A percentile compares a stretch with the other conserved stretches of the same genome.
These are phyloP conservation scores for Selene dorsalis DNA, from an alignment of 2,797 vertebrate genomes.

Conservation along the genomic window DNA sequence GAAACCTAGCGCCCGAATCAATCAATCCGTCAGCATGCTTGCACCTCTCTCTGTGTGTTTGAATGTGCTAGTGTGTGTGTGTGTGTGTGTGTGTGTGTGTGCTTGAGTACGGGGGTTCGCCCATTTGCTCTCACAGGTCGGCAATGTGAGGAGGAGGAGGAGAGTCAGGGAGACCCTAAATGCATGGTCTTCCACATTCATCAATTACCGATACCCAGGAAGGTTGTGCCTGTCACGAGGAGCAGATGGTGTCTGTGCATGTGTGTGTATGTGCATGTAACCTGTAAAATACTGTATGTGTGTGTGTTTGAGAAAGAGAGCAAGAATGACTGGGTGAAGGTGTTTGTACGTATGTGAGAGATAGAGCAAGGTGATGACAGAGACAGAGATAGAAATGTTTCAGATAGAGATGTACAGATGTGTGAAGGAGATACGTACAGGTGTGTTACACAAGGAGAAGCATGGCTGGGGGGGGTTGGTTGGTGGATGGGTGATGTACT, in stretches of 20 bases:
- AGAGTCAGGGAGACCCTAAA: conserved; percentile 69
- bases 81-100: conserved; percentile 3
- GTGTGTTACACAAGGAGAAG: conserved; percentile 60
- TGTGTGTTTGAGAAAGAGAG: conserved; percentile 7
- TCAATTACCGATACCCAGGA: conserved; percentile 74
- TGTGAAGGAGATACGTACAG: conserved; percentile 66
- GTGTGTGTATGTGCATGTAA: neutral
- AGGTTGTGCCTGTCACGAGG: conserved; percentile 67
- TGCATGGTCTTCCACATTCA: conserved; percentile 72
- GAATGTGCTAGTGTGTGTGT: conserved; percentile 24
- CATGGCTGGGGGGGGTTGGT: neutral
- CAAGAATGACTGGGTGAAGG: conserved; percentile 34
- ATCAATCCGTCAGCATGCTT: conserved; percentile 76
- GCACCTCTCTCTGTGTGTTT: conserved; percentile 38
- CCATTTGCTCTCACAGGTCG: conserved; percentile 48
- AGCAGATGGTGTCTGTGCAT: conserved; percentile 66
- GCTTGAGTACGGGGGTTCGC: conserved; percentile 14
- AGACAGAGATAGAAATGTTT: conserved; percentile 59
- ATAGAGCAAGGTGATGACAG: conserved; percentile 62
- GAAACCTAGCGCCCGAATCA: conserved; percentile 76
- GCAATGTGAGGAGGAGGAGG: conserved; percentile 22
- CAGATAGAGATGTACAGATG: conserved; percentile 71
- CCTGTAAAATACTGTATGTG: neutral
- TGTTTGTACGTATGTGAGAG: conserved; percentile 44
- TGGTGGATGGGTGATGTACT: conserved; percentile 16